Evolutionary conservation across 2,888 invertebrate species (phyloP).

Genomic region (Ophion ventricosus): DNA sequence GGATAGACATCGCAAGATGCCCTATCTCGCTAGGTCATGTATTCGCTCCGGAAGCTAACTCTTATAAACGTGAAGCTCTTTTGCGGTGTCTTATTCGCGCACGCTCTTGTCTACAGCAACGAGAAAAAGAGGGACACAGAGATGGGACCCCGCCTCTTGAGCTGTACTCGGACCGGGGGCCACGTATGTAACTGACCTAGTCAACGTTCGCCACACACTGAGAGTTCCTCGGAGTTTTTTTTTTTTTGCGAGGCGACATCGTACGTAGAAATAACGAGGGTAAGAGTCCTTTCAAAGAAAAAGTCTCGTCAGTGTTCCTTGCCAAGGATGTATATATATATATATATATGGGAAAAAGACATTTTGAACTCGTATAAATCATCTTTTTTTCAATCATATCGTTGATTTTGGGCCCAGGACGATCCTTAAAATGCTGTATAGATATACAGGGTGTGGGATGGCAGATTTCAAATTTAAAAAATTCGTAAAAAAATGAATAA

Average conservation of each 20-base stretch:
- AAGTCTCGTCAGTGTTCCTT: too few species aligned
- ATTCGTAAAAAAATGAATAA: too few species aligned
- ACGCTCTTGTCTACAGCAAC: not conserved
- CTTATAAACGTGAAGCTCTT: slow-evolving; percentile 48
- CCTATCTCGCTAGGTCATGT: slow-evolving; percentile 79
- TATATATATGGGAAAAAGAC: too few species aligned
- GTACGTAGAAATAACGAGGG: slow-evolving; percentile 15
- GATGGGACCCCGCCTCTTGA: slow-evolving; percentile 44
- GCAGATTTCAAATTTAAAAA: too few species aligned
- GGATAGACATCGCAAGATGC: slow-evolving; percentile 72
- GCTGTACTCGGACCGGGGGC: slow-evolving; percentile 64
- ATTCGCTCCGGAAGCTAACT: slow-evolving; percentile 66
- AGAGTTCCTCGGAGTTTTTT: slow-evolving; percentile 27
- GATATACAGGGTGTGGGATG: too few species aligned
- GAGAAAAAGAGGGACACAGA: slow-evolving; percentile 42
- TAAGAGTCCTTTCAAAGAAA: not conserved
- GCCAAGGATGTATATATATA: too few species aligned
- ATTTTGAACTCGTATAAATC: not conserved
- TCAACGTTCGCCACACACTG: slow-evolving; percentile 70
- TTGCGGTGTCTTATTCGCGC: slow-evolving; percentile 35
- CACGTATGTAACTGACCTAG: slow-evolving; percentile 80
- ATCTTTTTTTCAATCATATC: not conserved
- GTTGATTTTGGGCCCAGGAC: not conserved
- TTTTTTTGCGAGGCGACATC: slow-evolving; percentile 7
- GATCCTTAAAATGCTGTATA: not conserved